phyloP scores from a whole-genome alignment of 2,113 vertebrate genomes.

The Bambusicola thoracicus region DNA sequence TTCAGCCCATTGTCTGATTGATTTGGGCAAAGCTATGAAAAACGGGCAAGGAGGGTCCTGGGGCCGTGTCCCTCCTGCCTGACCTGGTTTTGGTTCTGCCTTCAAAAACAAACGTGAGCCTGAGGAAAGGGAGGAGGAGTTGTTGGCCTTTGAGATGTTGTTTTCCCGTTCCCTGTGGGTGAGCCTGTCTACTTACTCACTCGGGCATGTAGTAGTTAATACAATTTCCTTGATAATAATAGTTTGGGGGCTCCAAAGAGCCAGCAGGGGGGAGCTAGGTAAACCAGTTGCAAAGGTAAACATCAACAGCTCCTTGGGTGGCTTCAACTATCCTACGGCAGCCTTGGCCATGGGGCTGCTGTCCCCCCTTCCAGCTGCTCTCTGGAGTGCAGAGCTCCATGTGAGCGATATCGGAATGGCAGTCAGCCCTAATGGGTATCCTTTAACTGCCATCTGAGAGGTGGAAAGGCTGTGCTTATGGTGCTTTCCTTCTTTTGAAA shows the following conservation, averaged over 20 bases:
- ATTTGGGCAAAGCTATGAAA: background rate
- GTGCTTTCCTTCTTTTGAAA: background rate
- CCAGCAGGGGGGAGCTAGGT: conserved; percentile 13
- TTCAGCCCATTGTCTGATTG: background rate
- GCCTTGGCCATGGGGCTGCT: background rate
- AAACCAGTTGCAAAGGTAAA: conserved; percentile 8
- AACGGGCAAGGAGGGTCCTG: background rate
- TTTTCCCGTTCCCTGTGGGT: background rate
- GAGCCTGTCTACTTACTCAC: background rate
- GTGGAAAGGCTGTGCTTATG: background rate
- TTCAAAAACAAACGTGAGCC: conserved; percentile 1
- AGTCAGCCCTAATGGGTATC: rapidly evolving
- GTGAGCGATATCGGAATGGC: background rate
- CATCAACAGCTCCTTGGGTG: rapidly evolving
- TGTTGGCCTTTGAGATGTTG: conserved; percentile 21
- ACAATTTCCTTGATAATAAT: conserved; percentile 10
- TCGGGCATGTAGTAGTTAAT: background rate
- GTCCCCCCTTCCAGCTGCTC: rapidly evolving
- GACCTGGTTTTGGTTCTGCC: background rate
- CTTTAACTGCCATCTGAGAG: background rate
- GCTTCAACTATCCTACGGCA: background rate
- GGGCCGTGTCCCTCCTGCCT: background rate
- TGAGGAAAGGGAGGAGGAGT: conserved; percentile 31
- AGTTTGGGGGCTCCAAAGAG: background rate
- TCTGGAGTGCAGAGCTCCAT: background rate